Base-by-base conservation (phyloP, 2,888 invertebrate species). In the Ophonus ardosiacus region DNA sequence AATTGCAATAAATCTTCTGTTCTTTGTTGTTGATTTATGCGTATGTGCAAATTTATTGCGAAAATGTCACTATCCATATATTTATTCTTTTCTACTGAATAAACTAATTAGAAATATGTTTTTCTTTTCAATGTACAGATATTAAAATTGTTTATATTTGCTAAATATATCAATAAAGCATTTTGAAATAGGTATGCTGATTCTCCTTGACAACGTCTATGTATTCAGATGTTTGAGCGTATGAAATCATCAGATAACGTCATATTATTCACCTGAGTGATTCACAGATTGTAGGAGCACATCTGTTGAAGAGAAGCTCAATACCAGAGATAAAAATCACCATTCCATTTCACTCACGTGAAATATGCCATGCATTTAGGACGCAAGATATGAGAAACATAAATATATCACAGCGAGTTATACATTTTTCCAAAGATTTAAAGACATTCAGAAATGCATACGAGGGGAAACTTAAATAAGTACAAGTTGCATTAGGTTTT, bases 181-280 rank as follows among this genome's bases (percentile, higher is more conserved):
- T 0, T 8, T 31, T 15, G n/a, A 31, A 68, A 38, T 31, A 31
- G 31, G 31, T 31, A 31, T 68, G 31, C n/a, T 15, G 8, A 10
- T n/a, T 68, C 68, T 31, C 68, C 68, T 68, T 68, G 68, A 68
- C 17, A 38, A 31, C 68, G 31, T 68, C 68, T 24, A 68, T 68
- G 68, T 68, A 31, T 38, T 68, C 68, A n/a, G 15, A 31, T 68
- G 38, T 68, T 38, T 63, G 68, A 68, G 38, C 38, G 68, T 31
- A 68, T 68, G 68, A 68, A 68, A 68, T 68, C 68, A 68, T 68
- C 68, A 13, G 68, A 68, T 68, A 31, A 31, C 38, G 38, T 68
- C 68, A 68, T 68, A 51, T 51, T 51, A 51, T 51, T 51, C 43
- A 51, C 43, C 43, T 51, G 43, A 51, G 43, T 51, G 43, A 51